Evolutionary conservation across 2,888 invertebrate species (phyloP).

Genomic region (Phaedon cochleariae): DNA sequence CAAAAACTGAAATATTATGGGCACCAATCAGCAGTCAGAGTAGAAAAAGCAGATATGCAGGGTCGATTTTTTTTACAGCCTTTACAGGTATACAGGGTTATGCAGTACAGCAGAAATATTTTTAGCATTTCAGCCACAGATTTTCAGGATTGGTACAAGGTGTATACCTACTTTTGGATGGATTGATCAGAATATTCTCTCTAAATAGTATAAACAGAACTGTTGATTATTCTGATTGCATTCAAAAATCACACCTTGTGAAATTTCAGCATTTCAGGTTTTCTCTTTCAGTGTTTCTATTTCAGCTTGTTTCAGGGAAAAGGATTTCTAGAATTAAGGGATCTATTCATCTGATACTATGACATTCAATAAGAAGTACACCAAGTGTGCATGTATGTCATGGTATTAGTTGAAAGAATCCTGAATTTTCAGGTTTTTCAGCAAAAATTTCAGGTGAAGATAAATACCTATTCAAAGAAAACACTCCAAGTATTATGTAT

Average conservation of each 20-base stretch:
- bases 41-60: conserved; percentile 30
- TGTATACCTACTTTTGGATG: not conserved
- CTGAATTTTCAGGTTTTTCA: conserved; percentile 22
- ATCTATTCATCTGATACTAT: not conserved
- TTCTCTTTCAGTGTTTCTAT: conserved; percentile 23
- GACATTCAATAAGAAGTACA: not conserved
- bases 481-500: too few relatives aligned
- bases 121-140: conserved; percentile 22
- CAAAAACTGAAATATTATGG: conserved; percentile 37
- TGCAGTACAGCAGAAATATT: conserved; percentile 23
- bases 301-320: conserved; percentile 23
- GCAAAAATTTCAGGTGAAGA: conserved; percentile 26
- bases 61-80: conserved; percentile 44
- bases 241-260: not conserved
- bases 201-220: conserved; percentile 12
- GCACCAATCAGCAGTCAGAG: conserved; percentile 45
- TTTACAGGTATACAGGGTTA: conserved; percentile 45
- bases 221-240: not conserved
- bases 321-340: conserved; percentile 4
- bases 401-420: not conserved
- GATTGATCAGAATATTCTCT: not conserved
- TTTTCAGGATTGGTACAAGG: conserved; percentile 17
- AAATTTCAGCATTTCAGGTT: conserved; percentile 30
- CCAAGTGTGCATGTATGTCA: not conserved
- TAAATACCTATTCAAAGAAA: too few relatives aligned